phyloP scores from a whole-genome alignment of 2,888 invertebrate species.

The Selenia dentaria region DNA sequence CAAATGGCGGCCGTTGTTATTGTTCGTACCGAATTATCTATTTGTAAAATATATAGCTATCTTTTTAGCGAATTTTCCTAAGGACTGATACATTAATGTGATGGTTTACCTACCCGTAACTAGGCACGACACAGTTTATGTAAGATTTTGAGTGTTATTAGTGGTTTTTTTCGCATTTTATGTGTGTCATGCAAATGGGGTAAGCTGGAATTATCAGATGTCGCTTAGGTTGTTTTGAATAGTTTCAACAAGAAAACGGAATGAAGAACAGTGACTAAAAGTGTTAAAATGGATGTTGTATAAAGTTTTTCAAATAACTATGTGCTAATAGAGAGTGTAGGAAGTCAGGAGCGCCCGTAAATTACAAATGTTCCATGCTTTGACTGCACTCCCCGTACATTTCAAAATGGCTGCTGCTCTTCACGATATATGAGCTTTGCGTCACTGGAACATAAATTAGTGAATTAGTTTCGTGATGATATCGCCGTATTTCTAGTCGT shows the following conservation, averaged over 20 bases:
- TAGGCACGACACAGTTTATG: slow-evolving; percentile 78
- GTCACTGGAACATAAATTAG: slow-evolving; percentile 84
- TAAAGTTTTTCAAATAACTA: slow-evolving; percentile 66
- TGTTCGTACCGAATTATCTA: slow-evolving; percentile 96
- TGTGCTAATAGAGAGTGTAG: slow-evolving; percentile 52
- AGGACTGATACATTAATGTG: slow-evolving; percentile 80
- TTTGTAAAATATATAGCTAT: slow-evolving; percentile 88
- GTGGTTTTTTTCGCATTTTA: slow-evolving; percentile 85
- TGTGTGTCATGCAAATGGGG: slow-evolving; percentile 91
- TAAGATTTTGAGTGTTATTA: slow-evolving; percentile 82
- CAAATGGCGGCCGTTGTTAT: slow-evolving; percentile 99
- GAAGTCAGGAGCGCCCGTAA: slow-evolving; percentile 65
- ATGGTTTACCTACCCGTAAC: slow-evolving; percentile 79
- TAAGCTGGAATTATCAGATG: slow-evolving; percentile 86
- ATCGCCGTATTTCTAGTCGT: slow-evolving; percentile 68
- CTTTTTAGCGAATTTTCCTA: slow-evolving; percentile 86
- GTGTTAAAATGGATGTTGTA: slow-evolving; percentile 75
- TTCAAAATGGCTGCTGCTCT: slow-evolving; percentile 86
- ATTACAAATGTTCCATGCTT: slow-evolving; percentile 83
- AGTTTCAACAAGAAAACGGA: slow-evolving; percentile 78
- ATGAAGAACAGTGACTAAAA: slow-evolving; percentile 75
- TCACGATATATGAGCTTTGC: slow-evolving; percentile 85
- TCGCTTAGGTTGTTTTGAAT: slow-evolving; percentile 85
- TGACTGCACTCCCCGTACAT: slow-evolving; percentile 84
- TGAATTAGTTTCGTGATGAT: slow-evolving; percentile 70